A percentile compares a stretch with the other conserved stretches of the same genome.
These are phyloP conservation scores for Mastacembelus armatus DNA, from an alignment of 2,797 vertebrate genomes.

Conservation along the genomic window DNA sequence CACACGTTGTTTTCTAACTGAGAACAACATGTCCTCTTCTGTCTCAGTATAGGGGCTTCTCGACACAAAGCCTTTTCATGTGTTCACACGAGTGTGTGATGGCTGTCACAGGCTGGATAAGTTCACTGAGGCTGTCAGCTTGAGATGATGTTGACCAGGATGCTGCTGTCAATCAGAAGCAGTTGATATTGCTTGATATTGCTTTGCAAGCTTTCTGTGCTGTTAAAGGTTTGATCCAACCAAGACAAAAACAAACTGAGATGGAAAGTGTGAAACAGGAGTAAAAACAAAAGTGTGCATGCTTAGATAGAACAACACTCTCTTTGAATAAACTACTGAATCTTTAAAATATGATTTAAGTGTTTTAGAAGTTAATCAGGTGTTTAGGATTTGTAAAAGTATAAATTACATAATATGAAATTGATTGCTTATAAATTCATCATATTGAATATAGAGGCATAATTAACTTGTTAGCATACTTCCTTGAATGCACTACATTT, in stretches of 20 bases:
- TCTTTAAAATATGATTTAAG: too few relatives aligned
- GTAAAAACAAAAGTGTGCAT: not conserved
- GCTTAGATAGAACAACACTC: too few relatives aligned
- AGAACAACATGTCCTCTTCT: slow-evolving; percentile 78
- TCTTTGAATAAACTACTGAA: too few relatives aligned
- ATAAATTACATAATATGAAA: too few relatives aligned
- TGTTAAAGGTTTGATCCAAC: slow-evolving; percentile 4
- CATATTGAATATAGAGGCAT: too few relatives aligned
- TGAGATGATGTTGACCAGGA: slow-evolving; percentile 69
- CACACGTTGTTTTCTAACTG: slow-evolving; percentile 63
- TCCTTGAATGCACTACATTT: not conserved
- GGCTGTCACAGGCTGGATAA: slow-evolving; percentile 69
- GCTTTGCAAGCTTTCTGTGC: slow-evolving; percentile 23
- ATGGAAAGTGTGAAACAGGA: not conserved
- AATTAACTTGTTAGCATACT: too few relatives aligned
- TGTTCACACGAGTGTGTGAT: slow-evolving; percentile 67
- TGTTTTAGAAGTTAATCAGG: too few relatives aligned
- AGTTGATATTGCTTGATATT: slow-evolving; percentile 47
- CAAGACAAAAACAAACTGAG: not conserved
- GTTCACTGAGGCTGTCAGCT: slow-evolving; percentile 68
- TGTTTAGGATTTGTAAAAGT: too few relatives aligned
- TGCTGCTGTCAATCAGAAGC: slow-evolving; percentile 72
- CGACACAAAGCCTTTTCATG: slow-evolving; percentile 74
- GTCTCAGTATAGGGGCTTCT: slow-evolving; percentile 69
- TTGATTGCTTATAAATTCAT: too few relatives aligned